These are phyloP conservation scores for Sparus aurata DNA, from an alignment of 2,797 vertebrate genomes.

Conservation along the genomic window DNA sequence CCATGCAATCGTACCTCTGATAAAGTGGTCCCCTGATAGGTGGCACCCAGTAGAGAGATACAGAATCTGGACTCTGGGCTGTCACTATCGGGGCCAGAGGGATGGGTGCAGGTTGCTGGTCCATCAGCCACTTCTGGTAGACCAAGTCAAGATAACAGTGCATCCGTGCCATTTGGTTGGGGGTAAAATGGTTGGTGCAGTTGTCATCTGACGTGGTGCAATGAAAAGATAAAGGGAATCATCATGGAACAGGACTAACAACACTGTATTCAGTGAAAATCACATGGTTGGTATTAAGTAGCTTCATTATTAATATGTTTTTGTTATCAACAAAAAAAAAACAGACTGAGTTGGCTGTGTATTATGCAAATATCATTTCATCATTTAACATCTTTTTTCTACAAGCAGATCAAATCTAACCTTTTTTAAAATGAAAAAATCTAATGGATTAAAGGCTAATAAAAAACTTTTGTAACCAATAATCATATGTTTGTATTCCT, in stretches of 20 bases:
- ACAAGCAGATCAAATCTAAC: background rate
- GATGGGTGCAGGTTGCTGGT: constrained; percentile 86
- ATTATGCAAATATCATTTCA: background rate
- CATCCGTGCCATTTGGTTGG: constrained; percentile 98
- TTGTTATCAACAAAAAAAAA: too few species aligned
- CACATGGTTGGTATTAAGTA: background rate
- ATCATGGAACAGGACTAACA: constrained; percentile 15
- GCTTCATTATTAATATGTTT: background rate
- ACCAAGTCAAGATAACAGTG: constrained; percentile 97
- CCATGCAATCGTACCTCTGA: constrained; percentile 87
- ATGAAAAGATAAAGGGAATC: constrained; percentile 12
- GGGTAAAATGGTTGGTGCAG: constrained; percentile 96
- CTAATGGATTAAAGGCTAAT: background rate
- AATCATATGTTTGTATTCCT: background rate
- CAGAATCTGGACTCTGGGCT: constrained; percentile 86
- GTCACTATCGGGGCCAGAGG: constrained; percentile 91
- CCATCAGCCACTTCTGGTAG: constrained; percentile 93
- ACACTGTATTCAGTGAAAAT: background rate
- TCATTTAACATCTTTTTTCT: background rate
- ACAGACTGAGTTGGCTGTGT: background rate
- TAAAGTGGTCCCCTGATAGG: constrained; percentile 90
- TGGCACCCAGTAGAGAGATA: constrained; percentile 93
- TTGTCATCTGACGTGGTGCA: constrained; percentile 89
- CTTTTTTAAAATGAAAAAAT: constrained; percentile 1
- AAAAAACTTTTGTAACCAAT: background rate